These are phyloP conservation scores for Schizaphis graminum DNA, from an alignment of 2,888 invertebrate genomes.

Conservation along the genomic window DNA sequence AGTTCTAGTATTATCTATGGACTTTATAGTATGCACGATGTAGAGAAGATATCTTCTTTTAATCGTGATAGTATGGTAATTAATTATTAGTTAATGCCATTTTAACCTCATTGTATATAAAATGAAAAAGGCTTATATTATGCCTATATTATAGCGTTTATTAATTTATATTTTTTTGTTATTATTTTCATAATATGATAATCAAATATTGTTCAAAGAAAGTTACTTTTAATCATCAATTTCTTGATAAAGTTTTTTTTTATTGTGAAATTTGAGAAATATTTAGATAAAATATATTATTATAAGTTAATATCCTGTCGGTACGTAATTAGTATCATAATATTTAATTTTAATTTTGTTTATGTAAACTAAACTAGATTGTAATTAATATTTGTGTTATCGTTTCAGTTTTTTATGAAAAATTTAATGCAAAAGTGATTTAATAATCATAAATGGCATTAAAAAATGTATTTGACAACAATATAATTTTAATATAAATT, in stretches of 20 bases:
- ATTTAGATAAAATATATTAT: constrained; percentile 18
- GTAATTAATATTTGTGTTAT: background rate
- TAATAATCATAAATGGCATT: background rate
- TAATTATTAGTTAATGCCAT: background rate
- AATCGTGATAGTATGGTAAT: background rate
- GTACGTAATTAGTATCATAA: background rate
- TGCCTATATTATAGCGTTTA: background rate
- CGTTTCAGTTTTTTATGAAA: constrained; percentile 1
- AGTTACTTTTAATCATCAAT: constrained; percentile 10
- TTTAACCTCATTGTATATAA: background rate
- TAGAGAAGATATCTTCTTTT: too few relatives aligned
- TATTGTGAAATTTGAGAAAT: background rate
- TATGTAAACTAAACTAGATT: constrained; percentile 10
- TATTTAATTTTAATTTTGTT: constrained; percentile 7
- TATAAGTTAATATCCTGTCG: constrained; percentile 19
- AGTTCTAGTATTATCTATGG: background rate
- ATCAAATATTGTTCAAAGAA: constrained; percentile 14
- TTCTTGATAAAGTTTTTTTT: constrained; percentile 12
- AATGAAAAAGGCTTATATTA: background rate
- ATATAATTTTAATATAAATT: background rate
- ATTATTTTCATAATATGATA: constrained; percentile 1
- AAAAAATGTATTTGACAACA: background rate
- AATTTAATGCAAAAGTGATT: background rate
- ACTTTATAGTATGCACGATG: background rate
- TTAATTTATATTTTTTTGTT: constrained; percentile 5